Conservation (phyloP, 2,888 invertebrate species). For the Plutella xylostella region DNA sequence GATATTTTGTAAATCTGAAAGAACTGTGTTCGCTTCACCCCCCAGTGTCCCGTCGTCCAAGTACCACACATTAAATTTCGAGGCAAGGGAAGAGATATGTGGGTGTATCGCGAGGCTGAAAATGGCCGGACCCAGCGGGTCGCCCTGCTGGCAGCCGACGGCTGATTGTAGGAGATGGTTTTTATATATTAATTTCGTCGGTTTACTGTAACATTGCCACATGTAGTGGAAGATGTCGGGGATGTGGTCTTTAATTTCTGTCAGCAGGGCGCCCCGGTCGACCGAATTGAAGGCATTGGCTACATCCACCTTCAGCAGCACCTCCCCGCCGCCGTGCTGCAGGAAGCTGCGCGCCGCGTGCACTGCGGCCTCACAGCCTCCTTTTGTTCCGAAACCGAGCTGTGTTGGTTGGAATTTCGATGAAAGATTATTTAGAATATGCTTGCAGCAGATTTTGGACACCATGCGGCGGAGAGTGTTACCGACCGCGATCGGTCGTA, state of each 20-base stretch:
- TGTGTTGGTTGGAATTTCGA: background rate
- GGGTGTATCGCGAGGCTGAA: background rate
- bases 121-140: background rate
- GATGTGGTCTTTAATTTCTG: background rate
- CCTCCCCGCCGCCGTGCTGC: background rate
- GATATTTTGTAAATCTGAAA: background rate
- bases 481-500: slow-evolving; percentile 1
- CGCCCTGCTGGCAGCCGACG: background rate
- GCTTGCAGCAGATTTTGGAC: background rate
- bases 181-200: background rate
- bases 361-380: background rate
- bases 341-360: too few relatives aligned
- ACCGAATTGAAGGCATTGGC: background rate
- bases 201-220: background rate
- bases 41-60: background rate
- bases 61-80: background rate
- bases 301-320: background rate
- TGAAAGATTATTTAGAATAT: background rate
- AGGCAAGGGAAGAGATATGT: background rate
- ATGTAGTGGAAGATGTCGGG: background rate
- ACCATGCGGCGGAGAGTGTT: background rate
- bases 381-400: background rate
- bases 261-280: background rate
- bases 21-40: background rate
- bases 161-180: background rate